A percentile compares a stretch with the other conserved stretches of the same genome.
phyloP scores from a whole-genome alignment of 2,113 vertebrate species.

The Cricetomys ansorgei region DNA sequence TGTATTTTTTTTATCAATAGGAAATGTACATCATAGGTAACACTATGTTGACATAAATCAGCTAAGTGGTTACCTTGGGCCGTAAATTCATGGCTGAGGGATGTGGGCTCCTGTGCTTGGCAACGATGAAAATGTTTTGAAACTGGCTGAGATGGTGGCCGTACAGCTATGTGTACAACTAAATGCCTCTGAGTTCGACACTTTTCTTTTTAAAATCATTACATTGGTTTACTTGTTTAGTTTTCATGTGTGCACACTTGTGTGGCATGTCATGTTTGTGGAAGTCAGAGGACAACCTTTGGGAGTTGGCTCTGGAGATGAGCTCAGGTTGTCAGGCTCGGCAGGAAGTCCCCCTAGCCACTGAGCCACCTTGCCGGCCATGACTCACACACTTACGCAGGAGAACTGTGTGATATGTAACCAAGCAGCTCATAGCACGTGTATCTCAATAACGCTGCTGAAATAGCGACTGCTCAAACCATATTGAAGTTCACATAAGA shows the following conservation, averaged over 20 bases:
- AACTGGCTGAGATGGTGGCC: not conserved
- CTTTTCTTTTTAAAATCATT: not conserved
- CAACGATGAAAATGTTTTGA: not conserved
- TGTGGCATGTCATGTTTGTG: not conserved
- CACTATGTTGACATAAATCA: not conserved
- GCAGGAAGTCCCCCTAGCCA: not conserved
- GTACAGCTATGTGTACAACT: not conserved
- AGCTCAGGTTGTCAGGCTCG: no score
- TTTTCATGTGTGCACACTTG: not conserved
- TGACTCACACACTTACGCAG: not conserved
- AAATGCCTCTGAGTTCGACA: not conserved
- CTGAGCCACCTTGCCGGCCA: no score
- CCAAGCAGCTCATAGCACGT: not conserved
- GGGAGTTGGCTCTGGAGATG: not conserved
- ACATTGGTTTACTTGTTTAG: not conserved
- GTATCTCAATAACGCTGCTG: not conserved
- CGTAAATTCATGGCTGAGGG: not conserved
- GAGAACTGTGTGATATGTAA: not conserved
- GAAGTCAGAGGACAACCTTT: not conserved
- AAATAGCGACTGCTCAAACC: not conserved
- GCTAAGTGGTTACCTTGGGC: not conserved
- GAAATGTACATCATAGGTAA: not conserved
- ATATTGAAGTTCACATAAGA: not conserved
- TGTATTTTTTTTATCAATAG: not conserved
- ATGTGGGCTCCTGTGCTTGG: not conserved